Base-by-base conservation (phyloP, 1,140 invertebrate genomes). In the Pemphigus obesinymphae region DNA sequence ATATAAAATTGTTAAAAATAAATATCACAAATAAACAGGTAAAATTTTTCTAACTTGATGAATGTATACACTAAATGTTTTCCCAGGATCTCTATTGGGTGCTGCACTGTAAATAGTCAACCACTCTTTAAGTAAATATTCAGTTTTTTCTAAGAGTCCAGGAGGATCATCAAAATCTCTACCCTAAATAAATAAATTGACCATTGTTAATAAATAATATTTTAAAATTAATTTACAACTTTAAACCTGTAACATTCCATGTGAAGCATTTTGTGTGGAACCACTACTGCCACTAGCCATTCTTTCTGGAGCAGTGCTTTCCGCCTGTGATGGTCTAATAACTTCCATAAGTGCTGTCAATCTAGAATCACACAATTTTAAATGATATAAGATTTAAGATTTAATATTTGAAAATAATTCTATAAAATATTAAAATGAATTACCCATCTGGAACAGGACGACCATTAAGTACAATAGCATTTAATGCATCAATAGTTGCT, bases 91-190 rank as follows among this genome's bases (percentile, higher is more conserved):
- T 58, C 94, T 90, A 0, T 92, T 92, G 20, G 93, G 91, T 20
- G 90, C 89, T 2, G 94, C 92, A 31, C 91, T 92, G 85, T 97
- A 97, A 86, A 98, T 92, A 26, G 90, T 91, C 4, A 99, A 94
- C 98, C 98, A 99, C 86, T 99, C 97, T 20, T 96, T 90, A 10
- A 99, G 88, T 2, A 99, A 88, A 84, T 91, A 95, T 86, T 99
- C 97, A 0, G 97, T 97, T 87, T 99, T 99, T 85, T 98, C 97
- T 85, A 96, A 92, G 8, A 99, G 88, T 15, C 95, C 96, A 7
- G 94, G 95, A 20, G 97, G 96, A 89, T 99, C 97, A 85, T 97
- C 96, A 84, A 93, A 96, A 82, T 97, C 95, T 75, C 94, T 90
- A 31, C 94, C 92, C 89, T 96, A 89, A 43, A 82, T 81, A 58